Base-by-base conservation (phyloP, 2,888 invertebrate genomes). In the Icerya purchasi region DNA sequence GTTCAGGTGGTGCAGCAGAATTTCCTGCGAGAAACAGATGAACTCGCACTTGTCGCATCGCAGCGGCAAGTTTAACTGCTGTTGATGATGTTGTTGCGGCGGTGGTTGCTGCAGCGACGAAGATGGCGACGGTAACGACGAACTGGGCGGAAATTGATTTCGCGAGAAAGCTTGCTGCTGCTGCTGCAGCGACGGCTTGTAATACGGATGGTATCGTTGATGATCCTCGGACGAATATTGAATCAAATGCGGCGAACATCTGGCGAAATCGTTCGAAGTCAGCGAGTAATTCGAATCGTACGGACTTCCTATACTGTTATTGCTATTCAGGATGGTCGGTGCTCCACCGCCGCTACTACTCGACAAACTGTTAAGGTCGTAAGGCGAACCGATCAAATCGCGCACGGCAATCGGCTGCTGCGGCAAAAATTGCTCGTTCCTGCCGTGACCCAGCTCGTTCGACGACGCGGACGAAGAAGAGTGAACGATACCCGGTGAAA, bases 21-120 rank as follows among this genome's bases (percentile, higher is more conserved):
- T 22, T 1, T 50, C 25, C 19, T 50, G 24, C 24, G 50, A 19
- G 2, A 18, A 21, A n/a, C 21, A 25, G 1, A 8, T 19, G 22
- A 24, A 59, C 22, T 59, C 59, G 59, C 59, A 59, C n/a, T 54
- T 54, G 1, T 59, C 55, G 59, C 59, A 59, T 25, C 54, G 53
- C 20, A 53, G 20, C 10, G 54, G 19, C 21, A n/a, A n/a, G n/a
- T n/a, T n/a, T n/a, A n/a, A n/a, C n/a, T n/a, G n/a, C n/a, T n/a
- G n/a, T n/a, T n/a, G n/a, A n/a, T n/a, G 25, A 36, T 10, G 8
- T 20, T 5, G 52, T 21, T 1, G 52, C 22, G 18, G 50, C 57
- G 3, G 3, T 2, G 18, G 51, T 14, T 2, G 51, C 3, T 14
- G 51, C 3, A 3, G 51, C 3, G 3, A 51, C 3, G 51, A 2